Conservation (phyloP, 2,797 vertebrate species). For the Lerista edwardsae region DNA sequence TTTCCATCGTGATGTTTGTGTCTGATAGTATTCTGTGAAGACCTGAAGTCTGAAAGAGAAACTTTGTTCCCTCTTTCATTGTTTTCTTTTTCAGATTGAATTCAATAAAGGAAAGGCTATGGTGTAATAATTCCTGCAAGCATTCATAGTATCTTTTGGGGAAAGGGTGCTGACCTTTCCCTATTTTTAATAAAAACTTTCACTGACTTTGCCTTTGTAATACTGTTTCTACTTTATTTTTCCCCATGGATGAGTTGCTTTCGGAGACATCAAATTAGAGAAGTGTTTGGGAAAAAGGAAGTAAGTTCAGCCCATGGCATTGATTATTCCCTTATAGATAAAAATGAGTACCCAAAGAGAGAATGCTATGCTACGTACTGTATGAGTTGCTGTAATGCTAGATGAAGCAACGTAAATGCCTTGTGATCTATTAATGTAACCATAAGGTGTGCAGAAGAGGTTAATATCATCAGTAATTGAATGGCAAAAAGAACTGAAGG, state of each 20-base stretch:
- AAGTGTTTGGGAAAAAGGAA: conserved; percentile 17
- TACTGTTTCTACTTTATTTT: conserved; percentile 44
- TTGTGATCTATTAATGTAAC: conserved; percentile 38
- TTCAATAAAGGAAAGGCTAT: conserved; percentile 72
- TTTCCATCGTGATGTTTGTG: conserved; percentile 12
- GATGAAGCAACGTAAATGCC: conserved; percentile 16
- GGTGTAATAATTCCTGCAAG: conserved; percentile 70
- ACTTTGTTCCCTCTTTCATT: conserved; percentile 25
- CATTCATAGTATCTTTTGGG: conserved; percentile 61
- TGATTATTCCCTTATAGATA: conserved; percentile 24
- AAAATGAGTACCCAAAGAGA: conserved; percentile 14
- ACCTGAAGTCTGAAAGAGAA: conserved; percentile 25
- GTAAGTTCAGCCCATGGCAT: conserved; percentile 15
- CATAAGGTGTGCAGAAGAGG: conserved; percentile 39
- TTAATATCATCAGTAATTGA: conserved; percentile 35
- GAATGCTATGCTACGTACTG: background rate
- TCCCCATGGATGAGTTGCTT: conserved; percentile 27
- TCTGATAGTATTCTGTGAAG: conserved; percentile 21
- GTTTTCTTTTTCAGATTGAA: conserved; percentile 50
- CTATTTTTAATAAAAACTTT: conserved; percentile 67
- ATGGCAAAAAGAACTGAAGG: conserved; percentile 30
- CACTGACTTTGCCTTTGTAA: conserved; percentile 42
- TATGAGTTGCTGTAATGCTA: conserved; percentile 21
- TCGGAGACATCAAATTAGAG: background rate
- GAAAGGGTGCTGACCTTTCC: conserved; percentile 61